These are phyloP conservation scores for Scaptodrosophila lebanonensis DNA, from an alignment of 1,140 invertebrate species.

Conservation along the genomic window DNA sequence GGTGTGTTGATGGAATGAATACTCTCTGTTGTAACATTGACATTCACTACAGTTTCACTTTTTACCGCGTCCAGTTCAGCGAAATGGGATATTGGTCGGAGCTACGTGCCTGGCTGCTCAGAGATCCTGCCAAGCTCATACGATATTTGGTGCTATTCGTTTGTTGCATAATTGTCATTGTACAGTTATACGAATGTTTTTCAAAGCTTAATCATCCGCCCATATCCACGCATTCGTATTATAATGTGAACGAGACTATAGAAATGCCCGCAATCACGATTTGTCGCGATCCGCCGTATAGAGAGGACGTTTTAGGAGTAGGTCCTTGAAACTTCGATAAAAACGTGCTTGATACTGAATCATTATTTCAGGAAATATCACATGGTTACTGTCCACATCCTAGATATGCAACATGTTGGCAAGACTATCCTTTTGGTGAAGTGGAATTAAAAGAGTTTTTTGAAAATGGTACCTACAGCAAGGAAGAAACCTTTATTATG, in stretches of 20 bases:
- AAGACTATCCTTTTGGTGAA: conserved; percentile 78
- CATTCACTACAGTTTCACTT: conserved; percentile 51
- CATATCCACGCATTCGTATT: conserved; percentile 81
- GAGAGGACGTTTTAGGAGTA: conserved; percentile 79
- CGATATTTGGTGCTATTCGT: conserved; percentile 69
- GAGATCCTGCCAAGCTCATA: conserved; percentile 67
- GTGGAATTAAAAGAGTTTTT: conserved; percentile 78
- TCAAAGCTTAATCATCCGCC: conserved; percentile 80
- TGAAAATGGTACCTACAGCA: conserved; percentile 78
- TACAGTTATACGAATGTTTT: conserved; percentile 79
- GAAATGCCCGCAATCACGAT: conserved; percentile 82
- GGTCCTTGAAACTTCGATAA: conserved; percentile 20
- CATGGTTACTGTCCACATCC: conserved; percentile 73
- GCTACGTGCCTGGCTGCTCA: conserved; percentile 58
- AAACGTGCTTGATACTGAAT: neutral
- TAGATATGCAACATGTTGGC: conserved; percentile 78
- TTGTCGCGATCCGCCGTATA: conserved; percentile 81
- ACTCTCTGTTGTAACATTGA: conserved; percentile 13
- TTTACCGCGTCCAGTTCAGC: conserved; percentile 9
- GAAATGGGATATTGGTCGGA: conserved; percentile 70
- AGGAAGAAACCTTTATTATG: conserved; percentile 68
- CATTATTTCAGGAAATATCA: conserved; percentile 41
- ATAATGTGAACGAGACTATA: conserved; percentile 81
- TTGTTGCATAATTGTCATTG: conserved; percentile 69
- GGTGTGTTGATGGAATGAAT: conserved; percentile 22